Percentiles rank a stretch among this genome's conserved stretches.
Evolutionary conservation across 53 echinoderm and acorn worm genomes (phyloP).

Genomic region (Paracentrotus lividus): DNA sequence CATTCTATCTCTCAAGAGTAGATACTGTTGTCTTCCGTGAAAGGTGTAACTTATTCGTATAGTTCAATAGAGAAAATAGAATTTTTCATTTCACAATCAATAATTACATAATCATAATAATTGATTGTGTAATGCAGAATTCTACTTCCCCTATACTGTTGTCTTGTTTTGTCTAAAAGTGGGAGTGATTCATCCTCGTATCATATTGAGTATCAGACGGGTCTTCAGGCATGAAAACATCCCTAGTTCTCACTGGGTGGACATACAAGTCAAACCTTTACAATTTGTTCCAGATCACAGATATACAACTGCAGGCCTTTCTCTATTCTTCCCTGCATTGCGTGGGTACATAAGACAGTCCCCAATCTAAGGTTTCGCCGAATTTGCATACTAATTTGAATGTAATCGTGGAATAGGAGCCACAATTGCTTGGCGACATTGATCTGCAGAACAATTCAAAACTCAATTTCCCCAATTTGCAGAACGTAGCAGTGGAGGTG

Average conservation of each 20-base stretch:
- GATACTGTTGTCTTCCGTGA: too few relatives aligned
- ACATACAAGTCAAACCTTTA: background rate
- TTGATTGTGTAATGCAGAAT: too few relatives aligned
- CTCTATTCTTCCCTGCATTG: background rate
- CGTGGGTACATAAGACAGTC: background rate
- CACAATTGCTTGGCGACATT: conserved; percentile 46
- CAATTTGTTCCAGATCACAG: background rate
- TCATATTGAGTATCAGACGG: background rate
- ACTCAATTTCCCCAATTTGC: conserved; percentile 61
- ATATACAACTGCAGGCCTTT: background rate
- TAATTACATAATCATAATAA: too few relatives aligned
- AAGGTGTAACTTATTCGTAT: too few relatives aligned
- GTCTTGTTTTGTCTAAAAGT: background rate
- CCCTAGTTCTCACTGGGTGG: background rate
- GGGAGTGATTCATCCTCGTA: conserved; percentile 8
- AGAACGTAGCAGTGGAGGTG: conserved; percentile 13
- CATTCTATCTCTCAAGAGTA: background rate
- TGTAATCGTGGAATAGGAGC: conserved; percentile 57
- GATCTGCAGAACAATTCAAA: conserved; percentile 57
- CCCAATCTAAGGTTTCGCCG: conserved; percentile 14
- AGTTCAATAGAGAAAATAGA: too few relatives aligned
- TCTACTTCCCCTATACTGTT: too few relatives aligned
- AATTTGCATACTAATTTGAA: conserved; percentile 66
- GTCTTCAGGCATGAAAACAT: background rate
- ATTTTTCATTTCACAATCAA: too few relatives aligned